phyloP scores from a whole-genome alignment of 2,888 invertebrate species.

The Epistrophe eligans region DNA sequence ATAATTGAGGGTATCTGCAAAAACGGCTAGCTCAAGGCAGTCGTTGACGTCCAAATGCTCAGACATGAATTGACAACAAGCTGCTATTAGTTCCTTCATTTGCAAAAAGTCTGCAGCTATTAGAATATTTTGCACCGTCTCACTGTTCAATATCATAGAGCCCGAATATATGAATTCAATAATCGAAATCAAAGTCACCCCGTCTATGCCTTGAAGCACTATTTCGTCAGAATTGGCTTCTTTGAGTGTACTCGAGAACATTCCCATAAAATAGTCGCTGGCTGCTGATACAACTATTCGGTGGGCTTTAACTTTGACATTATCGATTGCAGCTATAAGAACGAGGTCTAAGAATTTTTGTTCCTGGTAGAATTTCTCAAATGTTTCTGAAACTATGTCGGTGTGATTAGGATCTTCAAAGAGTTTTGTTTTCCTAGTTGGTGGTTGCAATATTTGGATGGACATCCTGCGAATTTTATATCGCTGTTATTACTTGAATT shows the following conservation, averaged over 20 bases:
- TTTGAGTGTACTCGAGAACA: conserved; percentile 18
- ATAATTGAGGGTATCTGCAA: conserved; percentile 18
- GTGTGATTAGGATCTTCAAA: background rate
- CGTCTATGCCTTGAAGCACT: background rate
- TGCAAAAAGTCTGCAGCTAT: conserved; percentile 32
- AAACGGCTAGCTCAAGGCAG: conserved; percentile 2
- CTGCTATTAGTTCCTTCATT: conserved; percentile 1
- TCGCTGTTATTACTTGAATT: background rate
- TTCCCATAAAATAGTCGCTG: conserved; percentile 31
- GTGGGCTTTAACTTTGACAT: conserved; percentile 27
- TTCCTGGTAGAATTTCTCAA: conserved; percentile 20
- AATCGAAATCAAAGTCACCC: background rate
- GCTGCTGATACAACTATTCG: conserved; percentile 21
- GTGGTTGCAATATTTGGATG: background rate
- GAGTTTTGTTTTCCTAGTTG: background rate
- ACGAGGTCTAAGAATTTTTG: background rate
- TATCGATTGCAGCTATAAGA: conserved; percentile 17
- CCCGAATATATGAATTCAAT: conserved; percentile 21
- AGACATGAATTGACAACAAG: conserved; percentile 24
- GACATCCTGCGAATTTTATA: background rate
- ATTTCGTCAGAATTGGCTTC: conserved; percentile 26
- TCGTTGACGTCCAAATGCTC: conserved; percentile 10
- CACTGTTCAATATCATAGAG: background rate
- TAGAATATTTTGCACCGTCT: conserved; percentile 1
- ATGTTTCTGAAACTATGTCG: background rate